Evolutionary conservation across 2,797 vertebrate species (phyloP), one percentile per base, ranked within the genome.

Genomic region (Pseudocheirus occidentalis): DNA sequence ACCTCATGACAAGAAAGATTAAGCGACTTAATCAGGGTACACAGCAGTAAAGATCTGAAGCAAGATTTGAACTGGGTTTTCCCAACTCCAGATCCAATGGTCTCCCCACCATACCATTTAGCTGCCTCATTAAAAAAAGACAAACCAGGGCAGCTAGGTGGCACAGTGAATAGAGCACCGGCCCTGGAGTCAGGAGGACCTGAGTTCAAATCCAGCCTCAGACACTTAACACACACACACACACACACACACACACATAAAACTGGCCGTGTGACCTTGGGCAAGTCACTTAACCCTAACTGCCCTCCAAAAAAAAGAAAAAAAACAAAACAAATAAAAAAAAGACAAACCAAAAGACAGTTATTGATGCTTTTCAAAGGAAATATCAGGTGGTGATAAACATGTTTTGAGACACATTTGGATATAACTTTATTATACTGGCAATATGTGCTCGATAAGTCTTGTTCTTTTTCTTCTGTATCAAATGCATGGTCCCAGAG

Each of bases 361-460:
- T 16, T 46, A 27, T 55, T 28, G 28, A 55, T 90, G 10, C 13
- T 94, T 55, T 93, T 73, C 53, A 28, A n/a, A 58, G 54, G 56
- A 91, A 81, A 56, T 24, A 93, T 56, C 59, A 55, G 92, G 40
- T 34, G 73, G 0, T 58, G 54, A 92, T 95, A 97, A 94, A 66
- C 10, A 6, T 58, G 53, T n/a, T 87, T 91, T 10, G n/a, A 93
- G 57, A 93, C 28, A 3, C 53, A 1, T 34, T 81, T 46, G 13
- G 54, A 56, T 62, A 5, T 34, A 55, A 58, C 55, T 29, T 14
- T 57, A 46, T 21, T 16, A 34, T 40, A 58, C 6, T 34, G 92
- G 21, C 34, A 46, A 29, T 2, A 29, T 31, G 50, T 50, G 62
- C n/a, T 91, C 56, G 62, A 57, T 59, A 11, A 55, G 2, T 13